phyloP scores from a whole-genome alignment of 2,113 vertebrate genomes.

The Puffinus mauretanicus region DNA sequence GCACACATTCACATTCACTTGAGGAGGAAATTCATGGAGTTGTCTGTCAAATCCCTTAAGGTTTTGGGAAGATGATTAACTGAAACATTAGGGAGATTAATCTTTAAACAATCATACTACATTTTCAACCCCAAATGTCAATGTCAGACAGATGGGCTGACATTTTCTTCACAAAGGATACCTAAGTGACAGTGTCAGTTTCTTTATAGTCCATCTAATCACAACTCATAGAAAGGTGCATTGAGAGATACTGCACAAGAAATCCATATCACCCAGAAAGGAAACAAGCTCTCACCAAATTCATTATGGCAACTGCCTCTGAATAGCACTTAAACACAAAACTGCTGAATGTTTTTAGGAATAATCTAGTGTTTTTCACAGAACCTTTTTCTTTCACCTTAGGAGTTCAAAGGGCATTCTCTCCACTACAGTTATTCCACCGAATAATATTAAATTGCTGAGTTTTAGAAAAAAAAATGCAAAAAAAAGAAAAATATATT shows the following conservation, averaged over 20 bases:
- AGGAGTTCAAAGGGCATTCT: not conserved
- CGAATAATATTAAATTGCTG: not conserved
- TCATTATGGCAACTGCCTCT: not conserved
- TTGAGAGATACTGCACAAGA: not conserved
- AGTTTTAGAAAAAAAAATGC: not conserved
- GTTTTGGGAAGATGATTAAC: conserved; percentile 26
- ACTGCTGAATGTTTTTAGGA: not conserved
- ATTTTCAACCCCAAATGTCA: not conserved
- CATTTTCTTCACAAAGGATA: not conserved
- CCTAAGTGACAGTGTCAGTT: not conserved
- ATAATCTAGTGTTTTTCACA: not conserved
- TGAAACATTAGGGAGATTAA: not conserved
- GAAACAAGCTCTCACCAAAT: not conserved
- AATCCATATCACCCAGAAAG: not conserved
- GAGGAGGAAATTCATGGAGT: not conserved
- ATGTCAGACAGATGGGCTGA: not conserved
- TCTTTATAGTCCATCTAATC: not conserved
- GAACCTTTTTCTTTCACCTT: not conserved
- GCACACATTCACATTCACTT: not conserved
- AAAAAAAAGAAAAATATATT: not conserved
- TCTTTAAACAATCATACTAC: not conserved
- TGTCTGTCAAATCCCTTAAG: not conserved
- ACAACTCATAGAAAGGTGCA: not conserved
- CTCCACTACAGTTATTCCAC: not conserved
- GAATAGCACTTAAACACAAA: not conserved